Evolutionary conservation across 1,140 invertebrate genomes (phyloP).

Genomic region (Zaprionus davidi): DNA sequence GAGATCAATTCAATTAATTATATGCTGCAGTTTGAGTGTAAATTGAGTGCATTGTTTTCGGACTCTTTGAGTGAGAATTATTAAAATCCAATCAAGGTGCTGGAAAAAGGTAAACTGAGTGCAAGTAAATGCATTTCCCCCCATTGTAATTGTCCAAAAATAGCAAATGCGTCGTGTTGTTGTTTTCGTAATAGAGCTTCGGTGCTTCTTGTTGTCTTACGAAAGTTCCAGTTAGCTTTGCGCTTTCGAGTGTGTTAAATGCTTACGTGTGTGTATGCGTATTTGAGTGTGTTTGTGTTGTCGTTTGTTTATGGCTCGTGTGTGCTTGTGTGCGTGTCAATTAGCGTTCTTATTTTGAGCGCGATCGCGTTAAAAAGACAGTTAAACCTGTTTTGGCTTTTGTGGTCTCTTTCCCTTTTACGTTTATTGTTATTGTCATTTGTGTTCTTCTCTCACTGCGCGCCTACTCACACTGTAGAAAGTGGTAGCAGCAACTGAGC

Average conservation of each 20-base stretch:
- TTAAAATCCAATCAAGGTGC: slow-evolving; percentile 5
- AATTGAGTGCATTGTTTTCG: slow-evolving; percentile 38
- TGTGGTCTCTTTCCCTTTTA: slow-evolving; percentile 37
- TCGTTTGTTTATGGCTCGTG: slow-evolving; percentile 48
- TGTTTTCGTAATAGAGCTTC: slow-evolving; percentile 30
- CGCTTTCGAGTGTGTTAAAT: slow-evolving; percentile 25
- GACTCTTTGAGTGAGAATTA: slow-evolving; percentile 30
- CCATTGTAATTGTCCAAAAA: slow-evolving; percentile 30
- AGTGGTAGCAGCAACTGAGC: slow-evolving; percentile 4
- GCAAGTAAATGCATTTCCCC: slow-evolving; percentile 29
- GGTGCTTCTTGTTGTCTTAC: slow-evolving; percentile 32
- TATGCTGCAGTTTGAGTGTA: slow-evolving; percentile 34
- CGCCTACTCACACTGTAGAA: slow-evolving; percentile 26
- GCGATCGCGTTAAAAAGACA: slow-evolving; percentile 54
- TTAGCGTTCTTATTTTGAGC: slow-evolving; percentile 65
- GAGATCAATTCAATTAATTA: slow-evolving; percentile 12
- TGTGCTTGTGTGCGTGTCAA: slow-evolving; percentile 59
- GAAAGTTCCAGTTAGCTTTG: slow-evolving; percentile 71
- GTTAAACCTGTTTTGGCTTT: slow-evolving; percentile 71
- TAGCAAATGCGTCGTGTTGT: slow-evolving; percentile 38
- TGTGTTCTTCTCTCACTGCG: slow-evolving; percentile 25
- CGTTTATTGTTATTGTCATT: slow-evolving; percentile 45
- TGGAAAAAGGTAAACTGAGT: slow-evolving; percentile 35
- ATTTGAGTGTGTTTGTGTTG: slow-evolving; percentile 46
- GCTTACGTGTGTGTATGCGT: background rate